phyloP scores from a whole-genome alignment of 2,888 invertebrate species.

The Mycogona germanica region DNA sequence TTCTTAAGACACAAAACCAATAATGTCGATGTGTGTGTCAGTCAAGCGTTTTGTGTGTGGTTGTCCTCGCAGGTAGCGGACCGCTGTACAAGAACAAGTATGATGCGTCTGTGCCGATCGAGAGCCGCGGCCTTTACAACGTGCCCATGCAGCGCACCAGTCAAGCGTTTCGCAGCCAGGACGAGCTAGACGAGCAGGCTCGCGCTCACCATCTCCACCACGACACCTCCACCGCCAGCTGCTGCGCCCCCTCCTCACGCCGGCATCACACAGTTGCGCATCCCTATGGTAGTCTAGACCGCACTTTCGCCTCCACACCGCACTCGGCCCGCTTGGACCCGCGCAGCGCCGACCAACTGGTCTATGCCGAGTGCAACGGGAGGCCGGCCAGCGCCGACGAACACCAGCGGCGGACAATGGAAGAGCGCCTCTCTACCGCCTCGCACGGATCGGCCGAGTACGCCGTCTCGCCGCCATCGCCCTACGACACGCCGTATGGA shows the following conservation, averaged over 20 bases:
- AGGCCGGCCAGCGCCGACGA: neutral
- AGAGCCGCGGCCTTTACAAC: constrained; percentile 32
- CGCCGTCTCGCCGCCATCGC: constrained; percentile 1
- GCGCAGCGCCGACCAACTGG: constrained; percentile 25
- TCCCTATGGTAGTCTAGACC: constrained; percentile 30
- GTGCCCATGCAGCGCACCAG: constrained; percentile 34
- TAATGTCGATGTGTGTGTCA: no score
- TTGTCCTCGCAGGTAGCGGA: constrained; percentile 14
- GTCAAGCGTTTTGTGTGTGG: no score
- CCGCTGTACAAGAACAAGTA: constrained; percentile 22
- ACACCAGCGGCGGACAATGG: neutral
- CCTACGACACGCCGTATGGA: neutral
- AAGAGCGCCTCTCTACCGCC: neutral
- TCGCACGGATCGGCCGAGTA: neutral
- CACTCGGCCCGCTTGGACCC: neutral
- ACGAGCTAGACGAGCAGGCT: constrained; percentile 27
- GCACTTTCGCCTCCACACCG: constrained; percentile 22
- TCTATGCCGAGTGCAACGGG: constrained; percentile 14
- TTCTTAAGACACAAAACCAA: no score
- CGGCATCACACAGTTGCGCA: constrained; percentile 26
- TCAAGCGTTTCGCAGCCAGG: constrained; percentile 30
- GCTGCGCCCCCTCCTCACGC: constrained; percentile 12
- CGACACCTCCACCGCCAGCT: constrained; percentile 29
- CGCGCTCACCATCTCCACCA: neutral
- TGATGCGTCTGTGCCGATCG: constrained; percentile 17